These are phyloP conservation scores for Apostichopus parvimensis DNA, from an alignment of 35 echinoderm and acorn worm genomes.

Conservation along the genomic window DNA sequence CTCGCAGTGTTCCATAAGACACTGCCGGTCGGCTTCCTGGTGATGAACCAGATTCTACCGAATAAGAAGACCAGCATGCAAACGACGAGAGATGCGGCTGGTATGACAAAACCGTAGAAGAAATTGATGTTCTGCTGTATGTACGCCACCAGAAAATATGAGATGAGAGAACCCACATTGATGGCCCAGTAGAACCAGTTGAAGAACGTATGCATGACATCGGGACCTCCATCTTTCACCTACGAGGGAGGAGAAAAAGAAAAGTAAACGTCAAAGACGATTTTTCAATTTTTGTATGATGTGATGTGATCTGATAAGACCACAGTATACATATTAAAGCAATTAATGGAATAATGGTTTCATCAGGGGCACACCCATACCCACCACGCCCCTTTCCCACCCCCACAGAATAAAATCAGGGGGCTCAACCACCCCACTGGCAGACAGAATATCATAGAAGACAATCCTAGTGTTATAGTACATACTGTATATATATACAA, in stretches of 20 bases:
- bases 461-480: too few species aligned
- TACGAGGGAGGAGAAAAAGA: constrained; percentile 35
- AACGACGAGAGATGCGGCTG: constrained; percentile 30
- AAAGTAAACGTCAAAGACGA: not conserved
- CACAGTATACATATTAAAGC: too few species aligned
- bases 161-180: constrained; percentile 82
- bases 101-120: constrained; percentile 68
- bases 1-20: constrained; percentile 81
- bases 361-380: too few species aligned
- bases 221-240: constrained; percentile 88
- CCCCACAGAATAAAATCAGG: too few species aligned
- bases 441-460: too few species aligned
- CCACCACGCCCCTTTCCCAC: too few species aligned
- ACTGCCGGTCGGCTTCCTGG: constrained; percentile 79
- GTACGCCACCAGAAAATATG: constrained; percentile 55
- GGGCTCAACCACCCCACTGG: too few species aligned
- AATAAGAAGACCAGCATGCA: constrained; percentile 60
- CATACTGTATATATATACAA: too few species aligned
- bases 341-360: too few species aligned
- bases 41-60: constrained; percentile 69
- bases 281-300: too few species aligned
- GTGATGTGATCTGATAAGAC: too few species aligned
- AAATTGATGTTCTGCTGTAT: constrained; percentile 87
- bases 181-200: constrained; percentile 99
- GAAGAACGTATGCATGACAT: constrained; percentile 84